Base-by-base conservation (phyloP, 2,113 vertebrate genomes). In the Sialia sialis region DNA sequence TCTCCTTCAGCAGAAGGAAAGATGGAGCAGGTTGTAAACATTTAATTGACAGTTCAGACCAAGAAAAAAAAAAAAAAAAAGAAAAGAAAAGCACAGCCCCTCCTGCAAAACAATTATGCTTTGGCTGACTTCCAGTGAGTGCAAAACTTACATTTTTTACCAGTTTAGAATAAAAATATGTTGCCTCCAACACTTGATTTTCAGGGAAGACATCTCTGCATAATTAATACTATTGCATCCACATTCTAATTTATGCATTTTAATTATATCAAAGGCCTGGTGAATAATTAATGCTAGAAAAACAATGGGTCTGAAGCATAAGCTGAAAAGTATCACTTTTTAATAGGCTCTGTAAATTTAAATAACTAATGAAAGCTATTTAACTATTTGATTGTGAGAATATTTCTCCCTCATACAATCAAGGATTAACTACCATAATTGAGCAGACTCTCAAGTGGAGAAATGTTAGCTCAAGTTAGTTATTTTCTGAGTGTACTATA, bases 221-320 rank as follows among this genome's bases (percentile, higher is more conserved):
- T 95, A 93, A 92, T 95, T 94, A 96, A 89, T 94, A 63, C 38
- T 82, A 30, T 80, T 95, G 48, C 67, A 72, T 82, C 78, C 83
- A 68, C 81, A 63, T 80, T 89, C 84, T 96, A 94, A 95, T 96
- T 90, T 97, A 94, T 83, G 58, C 36, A 92, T 93, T 81, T 95
- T 95, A 89, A 96, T 97, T 96, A 95, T 93, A 92, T 74, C 58
- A 90, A 84, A 64, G 76, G 38, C 74, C 77, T 34, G 1, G 70
- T 94, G 41, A 97, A 96, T 97, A 88, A 96, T 95, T 97, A 96
- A 91, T 94, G 66, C 63, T 79, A 87, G 36, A 39, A 83, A 80
- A 87, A 93, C 94, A 96, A 43, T 92, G 51, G 38, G 48, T 92
- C 73, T 96, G 90, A 94, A 93, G 69, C 51, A 77, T 79, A 92